Percentiles rank a stretch among this genome's conserved stretches.
Conservation (phyloP, 2,888 invertebrate species). For the Eretmocerus hayati region DNA sequence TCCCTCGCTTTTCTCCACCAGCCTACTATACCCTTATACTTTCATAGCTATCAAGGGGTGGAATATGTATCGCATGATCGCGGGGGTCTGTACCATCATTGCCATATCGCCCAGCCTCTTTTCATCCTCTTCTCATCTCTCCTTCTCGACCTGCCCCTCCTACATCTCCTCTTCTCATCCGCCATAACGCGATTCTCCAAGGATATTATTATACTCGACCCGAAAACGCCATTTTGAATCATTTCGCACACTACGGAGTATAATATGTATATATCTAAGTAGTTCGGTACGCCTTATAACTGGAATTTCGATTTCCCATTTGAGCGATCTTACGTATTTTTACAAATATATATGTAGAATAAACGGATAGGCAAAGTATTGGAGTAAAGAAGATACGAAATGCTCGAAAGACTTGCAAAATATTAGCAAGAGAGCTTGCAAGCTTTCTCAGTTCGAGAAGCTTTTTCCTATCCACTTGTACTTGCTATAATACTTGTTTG, state of each 20-base stretch:
- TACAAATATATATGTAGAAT: no score
- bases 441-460: no score
- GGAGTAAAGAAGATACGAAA: no score
- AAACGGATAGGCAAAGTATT: no score
- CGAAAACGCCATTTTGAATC: constrained; percentile 46
- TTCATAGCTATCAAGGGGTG: constrained; percentile 39
- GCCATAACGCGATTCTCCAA: background rate
- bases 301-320: constrained; percentile 47
- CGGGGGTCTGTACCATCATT: constrained; percentile 41
- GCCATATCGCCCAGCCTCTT: constrained; percentile 35
- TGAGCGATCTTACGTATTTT: constrained; percentile 44
- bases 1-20: no score
- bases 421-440: no score
- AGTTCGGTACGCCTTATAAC: no score
- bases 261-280: no score
- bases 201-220: background rate
- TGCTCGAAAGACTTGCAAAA: no score
- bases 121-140: constrained; percentile 28
- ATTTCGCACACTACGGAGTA: constrained; percentile 46
- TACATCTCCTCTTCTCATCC: background rate
- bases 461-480: no score
- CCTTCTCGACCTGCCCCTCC: constrained; percentile 1
- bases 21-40: no score
- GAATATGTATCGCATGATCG: constrained; percentile 48
- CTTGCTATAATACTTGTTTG: no score